Conservation (phyloP, 1,140 invertebrate species). For the Paralvinella palmiformis region DNA sequence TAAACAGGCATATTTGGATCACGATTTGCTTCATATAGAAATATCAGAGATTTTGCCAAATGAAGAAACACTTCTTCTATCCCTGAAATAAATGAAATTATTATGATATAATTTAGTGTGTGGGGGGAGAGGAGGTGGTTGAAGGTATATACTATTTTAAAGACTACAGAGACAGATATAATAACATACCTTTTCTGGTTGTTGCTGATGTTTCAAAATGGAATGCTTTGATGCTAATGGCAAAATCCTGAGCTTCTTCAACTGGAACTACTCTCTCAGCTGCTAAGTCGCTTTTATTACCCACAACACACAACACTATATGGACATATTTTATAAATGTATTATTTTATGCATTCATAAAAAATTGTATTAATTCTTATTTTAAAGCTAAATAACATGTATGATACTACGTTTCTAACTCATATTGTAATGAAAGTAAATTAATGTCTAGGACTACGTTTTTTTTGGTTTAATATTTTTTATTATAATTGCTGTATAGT, state of each 20-base stretch:
- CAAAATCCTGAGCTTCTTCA: slow-evolving; percentile 69
- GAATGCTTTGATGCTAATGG: slow-evolving; percentile 70
- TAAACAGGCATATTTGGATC: too few species aligned
- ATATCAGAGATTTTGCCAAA: too few species aligned
- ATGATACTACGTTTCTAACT: neutral
- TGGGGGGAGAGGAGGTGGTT: too few species aligned
- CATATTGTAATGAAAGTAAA: neutral
- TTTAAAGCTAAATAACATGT: neutral
- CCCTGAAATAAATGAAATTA: too few species aligned
- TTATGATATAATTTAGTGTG: too few species aligned
- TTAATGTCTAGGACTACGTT: neutral
- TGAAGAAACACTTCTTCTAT: too few species aligned
- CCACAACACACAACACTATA: neutral
- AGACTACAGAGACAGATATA: too few species aligned
- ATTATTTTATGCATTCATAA: neutral
- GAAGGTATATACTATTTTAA: too few species aligned
- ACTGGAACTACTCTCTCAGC: slow-evolving; percentile 33
- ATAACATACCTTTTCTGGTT: slow-evolving; percentile 61
- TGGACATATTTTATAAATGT: too few species aligned
- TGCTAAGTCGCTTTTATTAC: neutral
- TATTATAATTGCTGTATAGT: neutral
- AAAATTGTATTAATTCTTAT: too few species aligned
- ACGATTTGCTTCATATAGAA: too few species aligned
- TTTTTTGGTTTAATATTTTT: neutral
- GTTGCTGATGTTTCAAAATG: slow-evolving; percentile 79